A percentile compares a stretch with the other conserved stretches of the same genome.
Evolutionary conservation across 2,113 vertebrate genomes (phyloP).

Genomic region (Herpetotheres cachinnans): DNA sequence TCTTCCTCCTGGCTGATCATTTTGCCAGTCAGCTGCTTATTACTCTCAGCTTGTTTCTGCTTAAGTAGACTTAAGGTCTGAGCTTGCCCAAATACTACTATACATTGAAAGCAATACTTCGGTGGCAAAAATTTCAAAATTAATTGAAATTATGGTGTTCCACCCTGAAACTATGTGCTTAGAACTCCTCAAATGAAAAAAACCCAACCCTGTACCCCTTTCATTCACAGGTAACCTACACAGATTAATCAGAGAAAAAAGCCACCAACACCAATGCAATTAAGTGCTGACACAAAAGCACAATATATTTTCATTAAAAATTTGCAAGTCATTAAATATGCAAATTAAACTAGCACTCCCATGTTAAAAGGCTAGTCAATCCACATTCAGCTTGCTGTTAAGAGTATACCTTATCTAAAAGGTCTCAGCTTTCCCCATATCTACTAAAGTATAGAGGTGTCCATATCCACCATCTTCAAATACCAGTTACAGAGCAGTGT

Average conservation of each 20-base stretch:
- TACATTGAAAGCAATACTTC: neutral
- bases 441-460: neutral
- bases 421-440: neutral
- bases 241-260: neutral
- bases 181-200: neutral
- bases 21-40: neutral
- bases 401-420: neutral
- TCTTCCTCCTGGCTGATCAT: neutral
- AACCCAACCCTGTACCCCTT: neutral
- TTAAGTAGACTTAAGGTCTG: neutral
- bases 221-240: neutral
- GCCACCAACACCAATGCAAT: neutral
- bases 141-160: accelerated
- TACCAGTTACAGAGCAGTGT: neutral
- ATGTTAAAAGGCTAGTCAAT: neutral
- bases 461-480: neutral
- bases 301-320: neutral
- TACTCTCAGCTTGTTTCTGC: neutral
- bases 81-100: neutral
- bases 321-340: neutral
- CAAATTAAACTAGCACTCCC: neutral
- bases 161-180: neutral
- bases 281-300: neutral
- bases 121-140: neutral
- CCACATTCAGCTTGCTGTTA: neutral